Conservation (phyloP, 2,797 vertebrate species). For the Rhynchonycteris naso region DNA sequence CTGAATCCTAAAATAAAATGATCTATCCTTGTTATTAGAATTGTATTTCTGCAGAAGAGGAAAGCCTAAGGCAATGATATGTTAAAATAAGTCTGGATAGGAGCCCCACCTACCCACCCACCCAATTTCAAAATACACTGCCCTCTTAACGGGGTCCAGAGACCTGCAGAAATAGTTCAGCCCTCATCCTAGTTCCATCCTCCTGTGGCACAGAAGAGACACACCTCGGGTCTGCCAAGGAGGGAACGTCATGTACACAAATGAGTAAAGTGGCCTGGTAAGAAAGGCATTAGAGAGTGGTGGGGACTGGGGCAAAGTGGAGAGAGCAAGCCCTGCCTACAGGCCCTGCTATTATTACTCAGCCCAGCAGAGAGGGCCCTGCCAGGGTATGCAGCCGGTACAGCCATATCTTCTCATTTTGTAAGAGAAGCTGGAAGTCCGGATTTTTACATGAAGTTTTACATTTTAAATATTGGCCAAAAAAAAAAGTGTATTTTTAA, state of each 20-base stretch:
- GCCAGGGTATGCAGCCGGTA: fast-evolving
- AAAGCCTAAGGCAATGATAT: neutral
- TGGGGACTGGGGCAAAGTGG: no score
- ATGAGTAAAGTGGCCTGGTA: fast-evolving
- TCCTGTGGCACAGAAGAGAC: neutral
- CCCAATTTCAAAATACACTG: neutral
- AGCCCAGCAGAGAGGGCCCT: neutral
- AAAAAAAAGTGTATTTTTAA: neutral
- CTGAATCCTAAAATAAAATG: neutral
- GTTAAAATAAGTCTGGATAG: neutral
- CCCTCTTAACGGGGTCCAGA: neutral
- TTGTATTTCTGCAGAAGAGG: neutral
- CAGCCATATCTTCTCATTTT: neutral
- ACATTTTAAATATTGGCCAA: neutral
- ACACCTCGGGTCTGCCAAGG: neutral
- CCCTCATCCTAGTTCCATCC: neutral
- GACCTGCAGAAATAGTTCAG: neutral
- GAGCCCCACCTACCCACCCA: neutral
- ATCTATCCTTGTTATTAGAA: neutral
- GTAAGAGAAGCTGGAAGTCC: neutral
- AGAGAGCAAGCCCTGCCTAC: neutral
- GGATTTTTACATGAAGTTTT: neutral
- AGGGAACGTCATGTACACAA: neutral
- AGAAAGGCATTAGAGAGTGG: neutral
- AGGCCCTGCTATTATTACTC: no score